These are phyloP conservation scores for Dastarcus helophoroides DNA, from an alignment of 2,888 invertebrate genomes.

Conservation along the genomic window DNA sequence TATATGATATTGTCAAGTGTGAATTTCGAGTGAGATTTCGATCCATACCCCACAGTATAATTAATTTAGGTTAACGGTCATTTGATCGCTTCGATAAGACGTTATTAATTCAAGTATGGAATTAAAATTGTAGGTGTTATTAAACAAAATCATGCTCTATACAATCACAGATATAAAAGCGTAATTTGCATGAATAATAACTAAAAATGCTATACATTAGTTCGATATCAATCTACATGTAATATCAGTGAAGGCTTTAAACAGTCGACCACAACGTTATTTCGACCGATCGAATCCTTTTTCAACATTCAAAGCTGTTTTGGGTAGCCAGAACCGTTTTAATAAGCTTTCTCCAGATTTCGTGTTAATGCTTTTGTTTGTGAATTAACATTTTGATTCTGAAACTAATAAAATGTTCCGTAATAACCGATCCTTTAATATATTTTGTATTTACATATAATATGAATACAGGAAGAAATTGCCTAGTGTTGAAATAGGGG, in stretches of 20 bases:
- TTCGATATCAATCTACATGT: conserved; percentile 31
- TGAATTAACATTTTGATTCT: conserved; percentile 8
- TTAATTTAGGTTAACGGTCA: no score
- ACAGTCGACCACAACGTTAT: conserved; percentile 14
- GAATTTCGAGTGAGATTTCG: no score
- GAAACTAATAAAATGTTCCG: conserved; percentile 6
- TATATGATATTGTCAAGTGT: no score
- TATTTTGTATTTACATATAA: no score
- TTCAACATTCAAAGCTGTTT: conserved; percentile 7
- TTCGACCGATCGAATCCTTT: conserved; percentile 7
- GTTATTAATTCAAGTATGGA: conserved; percentile 10
- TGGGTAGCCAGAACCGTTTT: conserved; percentile 12
- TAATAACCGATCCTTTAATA: no score
- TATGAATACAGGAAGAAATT: no score
- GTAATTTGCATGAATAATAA: conserved; percentile 36
- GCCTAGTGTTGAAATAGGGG: no score
- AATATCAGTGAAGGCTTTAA: conserved; percentile 25
- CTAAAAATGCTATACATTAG: conserved; percentile 33
- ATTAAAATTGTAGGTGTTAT: conserved; percentile 28
- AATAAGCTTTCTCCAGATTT: conserved; percentile 14
- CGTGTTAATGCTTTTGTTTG: conserved; percentile 13
- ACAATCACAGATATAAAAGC: conserved; percentile 32
- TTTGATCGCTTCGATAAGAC: conserved; percentile 11
- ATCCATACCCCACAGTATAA: no score
- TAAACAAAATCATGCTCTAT: conserved; percentile 32